Evolutionary conservation across 2,888 invertebrate species (phyloP).

Genomic region (Exephanes ischioxanthus): DNA sequence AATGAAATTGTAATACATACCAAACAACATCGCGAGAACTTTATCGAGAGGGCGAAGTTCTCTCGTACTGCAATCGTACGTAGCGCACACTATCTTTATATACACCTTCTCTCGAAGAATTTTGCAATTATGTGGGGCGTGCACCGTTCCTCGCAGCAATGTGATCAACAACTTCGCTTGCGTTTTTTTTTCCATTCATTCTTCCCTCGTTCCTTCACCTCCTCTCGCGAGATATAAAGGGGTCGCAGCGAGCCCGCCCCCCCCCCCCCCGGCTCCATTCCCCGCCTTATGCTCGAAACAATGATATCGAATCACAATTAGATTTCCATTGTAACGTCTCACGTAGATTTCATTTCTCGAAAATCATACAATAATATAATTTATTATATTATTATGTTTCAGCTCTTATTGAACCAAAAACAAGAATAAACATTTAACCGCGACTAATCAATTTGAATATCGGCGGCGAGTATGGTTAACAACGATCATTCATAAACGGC

Average conservation of each 20-base stretch:
- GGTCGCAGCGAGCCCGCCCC: constrained; percentile 6
- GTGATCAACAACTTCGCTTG: constrained; percentile 40
- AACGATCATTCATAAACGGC: too few relatives aligned
- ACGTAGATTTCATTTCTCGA: too few relatives aligned
- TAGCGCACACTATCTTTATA: constrained; percentile 1
- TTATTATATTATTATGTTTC: too few relatives aligned
- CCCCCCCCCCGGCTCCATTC: too few relatives aligned
- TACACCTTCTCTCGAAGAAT: constrained; percentile 44
- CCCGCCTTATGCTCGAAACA: constrained; percentile 16
- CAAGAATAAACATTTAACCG: too few relatives aligned
- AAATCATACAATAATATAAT: too few relatives aligned
- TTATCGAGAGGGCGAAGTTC: constrained; percentile 64
- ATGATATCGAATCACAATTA: constrained; percentile 16
- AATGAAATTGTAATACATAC: constrained; percentile 78
- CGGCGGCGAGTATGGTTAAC: too few relatives aligned
- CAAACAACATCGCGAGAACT: constrained; percentile 55
- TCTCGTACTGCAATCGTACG: constrained; percentile 41
- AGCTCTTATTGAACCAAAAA: too few relatives aligned
- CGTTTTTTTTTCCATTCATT: constrained; percentile 12
- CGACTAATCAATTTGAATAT: too few relatives aligned
- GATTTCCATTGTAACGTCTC: not conserved
- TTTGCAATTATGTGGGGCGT: constrained; percentile 65
- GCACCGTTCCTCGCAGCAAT: constrained; percentile 50
- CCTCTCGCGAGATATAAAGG: constrained; percentile 13
- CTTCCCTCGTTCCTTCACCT: constrained; percentile 26